Evolutionary conservation across 2,113 vertebrate genomes (phyloP).

Genomic region (Bathybates hornii): DNA sequence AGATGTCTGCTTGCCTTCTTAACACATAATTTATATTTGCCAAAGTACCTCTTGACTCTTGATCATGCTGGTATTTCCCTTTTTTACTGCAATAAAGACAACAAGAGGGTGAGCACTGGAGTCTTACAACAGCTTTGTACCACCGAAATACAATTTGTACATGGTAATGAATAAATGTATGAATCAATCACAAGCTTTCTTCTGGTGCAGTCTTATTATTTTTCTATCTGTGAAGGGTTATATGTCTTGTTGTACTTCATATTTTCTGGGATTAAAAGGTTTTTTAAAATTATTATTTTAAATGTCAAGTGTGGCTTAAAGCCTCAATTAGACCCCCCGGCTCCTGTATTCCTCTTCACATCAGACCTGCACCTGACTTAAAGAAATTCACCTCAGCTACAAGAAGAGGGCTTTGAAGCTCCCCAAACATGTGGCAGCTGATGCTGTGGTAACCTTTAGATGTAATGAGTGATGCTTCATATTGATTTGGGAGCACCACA

Average conservation of each 20-base stretch:
- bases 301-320: background rate
- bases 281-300: accelerated
- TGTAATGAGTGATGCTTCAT: background rate
- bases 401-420: background rate
- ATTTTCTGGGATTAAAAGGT: background rate
- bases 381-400: background rate
- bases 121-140: constrained; percentile 72
- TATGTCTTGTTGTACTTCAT: background rate
- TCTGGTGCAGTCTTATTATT: background rate
- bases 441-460: background rate
- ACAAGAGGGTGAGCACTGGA: constrained; percentile 58
- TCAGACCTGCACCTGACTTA: background rate
- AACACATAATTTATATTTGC: constrained; percentile 70
- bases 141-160: constrained; percentile 69
- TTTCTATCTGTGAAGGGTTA: background rate
- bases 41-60: constrained; percentile 69
- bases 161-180: constrained; percentile 70
- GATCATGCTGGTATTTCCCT: constrained; percentile 65
- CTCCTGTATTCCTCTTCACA: background rate
- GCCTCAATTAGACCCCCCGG: background rate
- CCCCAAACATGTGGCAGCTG: background rate
- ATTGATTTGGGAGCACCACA: background rate
- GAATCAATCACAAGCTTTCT: constrained; percentile 35
- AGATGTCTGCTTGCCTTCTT: constrained; percentile 66
- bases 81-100: constrained; percentile 71